Evolutionary conservation across 2,113 vertebrate species (phyloP).

Genomic region (Heterocephalus glaber): DNA sequence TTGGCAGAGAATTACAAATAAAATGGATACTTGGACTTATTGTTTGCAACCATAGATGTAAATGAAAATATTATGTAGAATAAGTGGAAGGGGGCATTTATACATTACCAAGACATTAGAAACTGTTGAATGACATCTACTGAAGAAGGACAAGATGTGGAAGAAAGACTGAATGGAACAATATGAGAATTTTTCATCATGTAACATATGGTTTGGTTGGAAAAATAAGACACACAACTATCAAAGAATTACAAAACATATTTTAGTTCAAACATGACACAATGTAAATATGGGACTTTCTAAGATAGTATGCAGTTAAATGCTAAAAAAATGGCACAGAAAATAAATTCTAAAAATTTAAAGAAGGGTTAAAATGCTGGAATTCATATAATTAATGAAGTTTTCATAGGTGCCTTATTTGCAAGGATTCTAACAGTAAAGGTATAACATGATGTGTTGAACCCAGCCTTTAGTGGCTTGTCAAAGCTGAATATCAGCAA

Average conservation of each 20-base stretch:
- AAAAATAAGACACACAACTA: not conserved
- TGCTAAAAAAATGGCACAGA: not conserved
- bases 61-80: not conserved
- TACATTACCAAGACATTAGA: not conserved
- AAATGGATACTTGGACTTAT: not conserved
- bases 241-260: not conserved
- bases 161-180: not conserved
- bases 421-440: not conserved
- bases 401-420: not conserved
- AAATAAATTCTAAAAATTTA: conserved; percentile 9
- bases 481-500: not conserved
- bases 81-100: not conserved
- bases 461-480: not conserved
- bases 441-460: fast-evolving
- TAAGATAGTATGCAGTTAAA: not conserved
- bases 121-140: not conserved
- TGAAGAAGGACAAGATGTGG: not conserved
- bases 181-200: not conserved
- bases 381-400: not conserved
- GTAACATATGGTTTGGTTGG: not conserved
- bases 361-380: not conserved
- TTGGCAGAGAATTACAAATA: conserved; percentile 1
- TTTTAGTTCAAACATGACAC: not conserved
- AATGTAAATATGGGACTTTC: not conserved
- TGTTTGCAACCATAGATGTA: not conserved